Base-by-base conservation (phyloP, 2,113 vertebrate genomes). In the Clarias gariepinus region DNA sequence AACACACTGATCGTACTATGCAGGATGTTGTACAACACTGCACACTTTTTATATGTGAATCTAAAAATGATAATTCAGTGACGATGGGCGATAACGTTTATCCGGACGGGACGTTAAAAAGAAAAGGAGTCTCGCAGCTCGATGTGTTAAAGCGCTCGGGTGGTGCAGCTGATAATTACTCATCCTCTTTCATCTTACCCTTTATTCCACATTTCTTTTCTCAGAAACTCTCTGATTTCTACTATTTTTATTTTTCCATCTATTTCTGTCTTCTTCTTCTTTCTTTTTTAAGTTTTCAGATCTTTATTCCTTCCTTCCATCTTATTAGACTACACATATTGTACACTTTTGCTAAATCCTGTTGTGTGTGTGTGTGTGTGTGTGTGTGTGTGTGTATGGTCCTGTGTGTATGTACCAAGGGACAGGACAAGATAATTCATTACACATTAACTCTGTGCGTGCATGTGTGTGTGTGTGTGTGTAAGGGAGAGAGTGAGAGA, bases 371-470 rank as follows among this genome's bases (percentile, higher is more conserved):
- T 66, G 64, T 64, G 60, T 61, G 25, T 69, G 25, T 69, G 28
- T 64, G 8, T 25, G 28, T 33, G 30, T 33, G 16, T 18, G 47
- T 28, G 52, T 78, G n/a, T 80, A 25, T 58, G 55, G n/a, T n/a
- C n/a, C n/a, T 60, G 18, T 36, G 30, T 80, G 28, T 60, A n/a
- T 15, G 10, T 33, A 25, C 25, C 23, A 18, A 76, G 41, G 11
- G 3, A n/a, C 73, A 53, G 52, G 77, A 58, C 28, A 60, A 60
- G 28, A 80, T 33, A 15, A 36, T 80, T 21, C 19, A 80, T 80
- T 80, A 80, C 28, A 33, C 78, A 80, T 80, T 80, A 80, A 80
- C 78, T 23, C 52, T 55, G 52, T 55, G 74, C 28, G 74, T 77
- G 74, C 28, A 25, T 77, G 69, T 53, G 47, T 76, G 41, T 74